Evolutionary conservation across 2,888 invertebrate species (phyloP).

Genomic region (Phragmatobia fuliginosa): DNA sequence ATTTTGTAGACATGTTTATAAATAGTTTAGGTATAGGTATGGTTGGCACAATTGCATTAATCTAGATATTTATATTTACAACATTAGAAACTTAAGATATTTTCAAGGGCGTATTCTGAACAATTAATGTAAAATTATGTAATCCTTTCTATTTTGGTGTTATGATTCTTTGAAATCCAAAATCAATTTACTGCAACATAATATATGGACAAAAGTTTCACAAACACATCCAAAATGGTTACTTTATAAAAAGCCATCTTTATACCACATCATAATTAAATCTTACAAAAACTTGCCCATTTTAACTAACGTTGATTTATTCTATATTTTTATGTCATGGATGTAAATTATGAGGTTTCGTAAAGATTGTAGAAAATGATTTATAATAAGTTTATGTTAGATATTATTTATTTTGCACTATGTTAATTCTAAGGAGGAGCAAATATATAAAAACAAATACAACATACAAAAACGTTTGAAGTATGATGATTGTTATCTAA

Average conservation of each 20-base stretch:
- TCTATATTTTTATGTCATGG: background rate
- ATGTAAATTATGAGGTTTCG: background rate
- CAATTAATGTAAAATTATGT: background rate
- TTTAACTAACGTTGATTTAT: background rate
- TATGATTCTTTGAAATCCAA: background rate
- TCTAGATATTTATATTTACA: no score
- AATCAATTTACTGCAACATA: background rate
- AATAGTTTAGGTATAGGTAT: background rate
- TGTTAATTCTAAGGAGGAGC: background rate
- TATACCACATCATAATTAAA: background rate
- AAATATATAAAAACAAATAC: background rate
- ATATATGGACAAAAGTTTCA: background rate
- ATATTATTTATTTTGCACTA: background rate
- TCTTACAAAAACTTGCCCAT: background rate
- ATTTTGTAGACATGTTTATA: conserved; percentile 1
- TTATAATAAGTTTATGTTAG: background rate
- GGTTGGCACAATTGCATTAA: no score
- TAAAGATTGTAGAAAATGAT: background rate
- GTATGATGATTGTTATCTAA: background rate
- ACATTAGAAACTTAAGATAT: background rate
- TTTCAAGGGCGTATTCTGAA: background rate
- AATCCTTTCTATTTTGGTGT: background rate
- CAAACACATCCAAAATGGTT: background rate
- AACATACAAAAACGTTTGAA: background rate
- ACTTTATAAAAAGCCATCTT: background rate